Conservation (phyloP, 2,888 invertebrate genomes). For the Dascillus cervinus region DNA sequence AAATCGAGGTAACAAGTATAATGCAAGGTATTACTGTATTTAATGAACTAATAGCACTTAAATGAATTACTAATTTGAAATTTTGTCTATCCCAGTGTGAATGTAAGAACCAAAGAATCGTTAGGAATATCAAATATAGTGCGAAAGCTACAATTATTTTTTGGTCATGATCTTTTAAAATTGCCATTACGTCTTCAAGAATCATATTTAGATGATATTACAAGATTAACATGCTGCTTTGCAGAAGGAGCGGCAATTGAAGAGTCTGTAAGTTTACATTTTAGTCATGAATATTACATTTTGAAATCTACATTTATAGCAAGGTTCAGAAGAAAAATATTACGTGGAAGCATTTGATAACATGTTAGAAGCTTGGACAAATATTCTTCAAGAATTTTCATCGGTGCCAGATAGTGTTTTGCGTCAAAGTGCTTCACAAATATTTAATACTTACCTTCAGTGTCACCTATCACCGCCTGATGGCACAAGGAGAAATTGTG, state of each 20-base stretch:
- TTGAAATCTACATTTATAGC: slow-evolving; percentile 26
- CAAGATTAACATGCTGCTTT: slow-evolving; percentile 55
- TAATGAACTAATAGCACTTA: too few species aligned
- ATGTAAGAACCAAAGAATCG: slow-evolving; percentile 57
- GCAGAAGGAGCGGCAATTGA: slow-evolving; percentile 57
- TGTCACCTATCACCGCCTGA: slow-evolving; percentile 77
- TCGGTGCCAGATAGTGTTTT: slow-evolving; percentile 31
- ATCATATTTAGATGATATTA: slow-evolving; percentile 53
- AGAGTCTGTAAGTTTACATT: slow-evolving; percentile 48
- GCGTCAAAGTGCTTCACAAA: slow-evolving; percentile 42
- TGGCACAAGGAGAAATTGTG: slow-evolving; percentile 50
- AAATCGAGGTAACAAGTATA: too few species aligned
- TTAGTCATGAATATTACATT: not conserved
- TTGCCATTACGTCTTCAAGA: slow-evolving; percentile 45
- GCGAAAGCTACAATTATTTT: slow-evolving; percentile 53
- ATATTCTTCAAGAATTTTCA: slow-evolving; percentile 41
- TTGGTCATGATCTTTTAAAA: slow-evolving; percentile 44
- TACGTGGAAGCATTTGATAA: slow-evolving; percentile 63
- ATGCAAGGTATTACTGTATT: too few species aligned
- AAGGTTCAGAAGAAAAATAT: slow-evolving; percentile 43
- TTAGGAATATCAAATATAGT: slow-evolving; percentile 61
- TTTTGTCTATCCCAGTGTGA: slow-evolving; percentile 42
- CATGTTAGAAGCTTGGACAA: slow-evolving; percentile 61
- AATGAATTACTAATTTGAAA: too few species aligned
- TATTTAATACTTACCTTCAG: slow-evolving; percentile 74